Evolutionary conservation across 1,140 invertebrate species (phyloP).

Genomic region (Platorchestia sp.): DNA sequence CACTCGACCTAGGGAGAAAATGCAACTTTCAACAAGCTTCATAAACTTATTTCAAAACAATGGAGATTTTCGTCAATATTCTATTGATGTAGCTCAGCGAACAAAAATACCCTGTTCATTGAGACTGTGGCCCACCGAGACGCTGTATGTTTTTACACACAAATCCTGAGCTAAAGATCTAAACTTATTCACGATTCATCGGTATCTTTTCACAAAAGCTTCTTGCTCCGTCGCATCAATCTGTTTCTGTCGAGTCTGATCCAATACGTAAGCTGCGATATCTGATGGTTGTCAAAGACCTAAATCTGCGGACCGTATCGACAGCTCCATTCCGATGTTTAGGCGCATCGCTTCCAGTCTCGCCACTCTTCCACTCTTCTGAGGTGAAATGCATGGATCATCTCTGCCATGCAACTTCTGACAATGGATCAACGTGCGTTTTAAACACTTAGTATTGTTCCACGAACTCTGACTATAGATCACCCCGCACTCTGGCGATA

Average conservation of each 20-base stretch:
- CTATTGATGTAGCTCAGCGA: neutral
- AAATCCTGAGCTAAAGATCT: neutral
- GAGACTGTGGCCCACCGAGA: neutral
- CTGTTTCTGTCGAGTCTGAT: constrained; percentile 4
- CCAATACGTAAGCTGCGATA: neutral
- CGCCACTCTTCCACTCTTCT: neutral
- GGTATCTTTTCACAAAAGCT: neutral
- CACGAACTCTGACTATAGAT: too few relatives aligned
- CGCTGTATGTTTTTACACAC: neutral
- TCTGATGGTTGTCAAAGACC: neutral
- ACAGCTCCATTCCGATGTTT: neutral
- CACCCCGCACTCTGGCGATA: too few relatives aligned
- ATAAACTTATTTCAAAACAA: neutral
- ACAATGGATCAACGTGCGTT: neutral
- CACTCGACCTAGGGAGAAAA: too few relatives aligned
- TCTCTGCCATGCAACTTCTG: neutral
- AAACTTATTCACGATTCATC: neutral
- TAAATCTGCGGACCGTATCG: neutral
- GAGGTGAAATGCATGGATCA: neutral
- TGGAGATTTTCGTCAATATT: neutral
- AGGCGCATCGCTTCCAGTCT: neutral
- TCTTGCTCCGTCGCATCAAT: constrained; percentile 14
- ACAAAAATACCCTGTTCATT: neutral
- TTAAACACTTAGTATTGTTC: too few relatives aligned
- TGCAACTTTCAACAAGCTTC: neutral